Conservation (phyloP, 2,888 invertebrate species). For the Heliconius erato region DNA sequence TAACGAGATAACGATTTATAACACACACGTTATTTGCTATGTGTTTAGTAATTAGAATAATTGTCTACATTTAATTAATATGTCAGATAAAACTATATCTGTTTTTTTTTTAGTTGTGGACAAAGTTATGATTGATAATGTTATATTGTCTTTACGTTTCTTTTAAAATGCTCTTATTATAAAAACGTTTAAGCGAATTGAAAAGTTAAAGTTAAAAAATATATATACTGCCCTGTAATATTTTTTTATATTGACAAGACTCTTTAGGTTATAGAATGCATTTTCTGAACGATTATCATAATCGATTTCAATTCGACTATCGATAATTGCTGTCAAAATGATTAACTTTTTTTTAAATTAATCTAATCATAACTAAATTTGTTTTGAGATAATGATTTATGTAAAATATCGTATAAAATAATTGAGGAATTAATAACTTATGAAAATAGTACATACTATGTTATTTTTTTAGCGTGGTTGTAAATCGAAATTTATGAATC, state of each 20-base stretch:
- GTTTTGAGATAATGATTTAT: not conserved
- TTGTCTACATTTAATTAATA: not conserved
- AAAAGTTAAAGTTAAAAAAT: not conserved
- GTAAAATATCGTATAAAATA: not conserved
- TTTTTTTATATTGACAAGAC: not conserved
- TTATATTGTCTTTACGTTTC: not conserved
- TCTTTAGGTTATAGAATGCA: not conserved
- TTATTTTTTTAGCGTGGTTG: too few relatives aligned
- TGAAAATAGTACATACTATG: too few relatives aligned
- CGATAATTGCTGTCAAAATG: not conserved
- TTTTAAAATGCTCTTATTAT: not conserved
- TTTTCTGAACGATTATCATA: conserved; percentile 11
- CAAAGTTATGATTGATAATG: not conserved
- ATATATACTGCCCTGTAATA: not conserved
- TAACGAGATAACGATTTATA: conserved; percentile 6
- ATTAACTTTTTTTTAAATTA: not conserved
- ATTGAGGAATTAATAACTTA: too few relatives aligned
- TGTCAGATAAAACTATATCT: not conserved
- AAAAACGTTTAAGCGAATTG: not conserved
- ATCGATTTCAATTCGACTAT: not conserved
- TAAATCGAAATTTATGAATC: not conserved
- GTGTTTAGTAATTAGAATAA: not conserved
- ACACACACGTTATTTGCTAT: not conserved
- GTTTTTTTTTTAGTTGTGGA: not conserved
- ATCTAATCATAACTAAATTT: not conserved